Evolutionary conservation across 2,797 vertebrate genomes (phyloP).

Genomic region (Naso thynnoides): DNA sequence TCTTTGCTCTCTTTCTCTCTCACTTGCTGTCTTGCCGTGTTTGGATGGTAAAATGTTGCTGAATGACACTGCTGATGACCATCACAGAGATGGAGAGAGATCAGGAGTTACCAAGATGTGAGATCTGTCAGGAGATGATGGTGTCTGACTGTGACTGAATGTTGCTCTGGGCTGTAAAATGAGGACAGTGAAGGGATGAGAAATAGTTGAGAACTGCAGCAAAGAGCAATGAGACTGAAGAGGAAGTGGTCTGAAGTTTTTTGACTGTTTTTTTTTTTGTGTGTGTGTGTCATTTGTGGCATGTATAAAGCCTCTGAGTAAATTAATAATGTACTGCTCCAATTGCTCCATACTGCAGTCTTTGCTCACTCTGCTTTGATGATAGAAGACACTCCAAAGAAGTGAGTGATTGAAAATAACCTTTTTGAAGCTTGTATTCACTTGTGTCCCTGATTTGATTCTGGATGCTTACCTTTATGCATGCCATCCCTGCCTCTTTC

Average conservation of each 20-base stretch:
- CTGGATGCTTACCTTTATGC: neutral
- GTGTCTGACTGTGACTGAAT: slow-evolving; percentile 42
- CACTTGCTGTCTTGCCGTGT: neutral
- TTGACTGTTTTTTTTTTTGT: neutral
- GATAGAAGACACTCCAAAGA: neutral
- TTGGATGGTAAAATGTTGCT: slow-evolving; percentile 33
- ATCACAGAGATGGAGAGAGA: slow-evolving; percentile 49
- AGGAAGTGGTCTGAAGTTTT: slow-evolving; percentile 10
- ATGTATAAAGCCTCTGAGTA: neutral
- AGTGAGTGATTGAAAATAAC: neutral
- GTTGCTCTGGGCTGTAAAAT: slow-evolving; percentile 32
- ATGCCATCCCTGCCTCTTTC: neutral
- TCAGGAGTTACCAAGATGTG: slow-evolving; percentile 28
- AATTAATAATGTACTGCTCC: slow-evolving; percentile 5
- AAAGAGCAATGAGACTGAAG: neutral
- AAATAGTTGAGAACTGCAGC: slow-evolving; percentile 2
- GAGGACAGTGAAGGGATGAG: slow-evolving; percentile 6
- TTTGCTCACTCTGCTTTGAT: neutral
- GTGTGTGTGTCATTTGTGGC: neutral
- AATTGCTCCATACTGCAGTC: neutral
- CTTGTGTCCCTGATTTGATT: neutral
- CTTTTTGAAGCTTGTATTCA: neutral
- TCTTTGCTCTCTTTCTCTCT: neutral
- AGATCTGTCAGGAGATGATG: slow-evolving; percentile 50
- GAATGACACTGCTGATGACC: slow-evolving; percentile 47